These are phyloP conservation scores for Casuarius casuarius DNA, from an alignment of 2,113 vertebrate genomes.

Conservation along the genomic window DNA sequence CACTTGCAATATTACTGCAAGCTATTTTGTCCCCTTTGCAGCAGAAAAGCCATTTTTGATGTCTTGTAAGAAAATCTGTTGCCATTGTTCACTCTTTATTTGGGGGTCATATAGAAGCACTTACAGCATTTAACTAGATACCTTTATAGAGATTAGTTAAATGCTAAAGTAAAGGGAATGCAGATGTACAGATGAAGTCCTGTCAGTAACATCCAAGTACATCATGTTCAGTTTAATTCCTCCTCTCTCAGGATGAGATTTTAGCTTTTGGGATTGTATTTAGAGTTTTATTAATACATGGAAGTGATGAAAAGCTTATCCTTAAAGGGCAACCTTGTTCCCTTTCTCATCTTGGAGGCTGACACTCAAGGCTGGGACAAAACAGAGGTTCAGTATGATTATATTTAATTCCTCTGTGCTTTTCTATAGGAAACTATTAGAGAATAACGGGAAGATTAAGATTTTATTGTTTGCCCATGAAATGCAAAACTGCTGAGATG, in stretches of 20 bases:
- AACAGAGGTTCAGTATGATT: neutral
- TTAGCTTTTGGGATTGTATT: neutral
- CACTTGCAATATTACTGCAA: neutral
- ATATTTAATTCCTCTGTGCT: neutral
- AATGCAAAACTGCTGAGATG: neutral
- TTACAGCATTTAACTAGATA: neutral
- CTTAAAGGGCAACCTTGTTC: neutral
- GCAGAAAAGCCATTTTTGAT: neutral
- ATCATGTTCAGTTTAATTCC: neutral
- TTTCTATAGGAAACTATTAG: neutral
- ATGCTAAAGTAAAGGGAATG: neutral
- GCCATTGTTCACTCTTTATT: neutral
- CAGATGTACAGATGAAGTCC: neutral
- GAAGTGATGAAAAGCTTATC: neutral
- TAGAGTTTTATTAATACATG: neutral
- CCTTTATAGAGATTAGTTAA: neutral
- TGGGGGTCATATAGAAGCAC: neutral
- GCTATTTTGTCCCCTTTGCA: neutral
- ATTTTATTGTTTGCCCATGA: neutral
- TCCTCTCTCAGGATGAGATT: neutral
- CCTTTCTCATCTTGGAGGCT: neutral
- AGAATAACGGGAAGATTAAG: neutral
- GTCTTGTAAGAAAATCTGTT: neutral
- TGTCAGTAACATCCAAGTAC: neutral
- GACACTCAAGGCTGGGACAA: neutral